Evolutionary conservation across 1,140 invertebrate genomes (phyloP).

Genomic region (Cardiocondyla obscurior): DNA sequence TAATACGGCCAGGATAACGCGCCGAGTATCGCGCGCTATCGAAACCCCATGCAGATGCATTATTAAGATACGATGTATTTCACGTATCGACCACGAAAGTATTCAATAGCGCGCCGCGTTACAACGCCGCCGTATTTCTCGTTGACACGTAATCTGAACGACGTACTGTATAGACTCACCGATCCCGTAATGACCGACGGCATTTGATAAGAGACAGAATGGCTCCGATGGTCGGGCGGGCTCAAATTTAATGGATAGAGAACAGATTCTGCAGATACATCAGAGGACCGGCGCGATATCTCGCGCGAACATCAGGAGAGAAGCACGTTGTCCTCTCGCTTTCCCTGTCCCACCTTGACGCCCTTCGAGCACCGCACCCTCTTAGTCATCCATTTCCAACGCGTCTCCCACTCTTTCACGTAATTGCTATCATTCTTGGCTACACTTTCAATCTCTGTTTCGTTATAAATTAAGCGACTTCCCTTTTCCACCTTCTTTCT

Average conservation of each 20-base stretch:
- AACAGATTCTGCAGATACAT: conserved; percentile 81
- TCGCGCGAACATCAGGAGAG: conserved; percentile 74
- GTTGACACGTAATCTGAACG: conserved; percentile 62
- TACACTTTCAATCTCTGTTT: conserved; percentile 58
- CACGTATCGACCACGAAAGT: conserved; percentile 44
- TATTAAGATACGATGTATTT: conserved; percentile 40
- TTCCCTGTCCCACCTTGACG: conserved; percentile 41
- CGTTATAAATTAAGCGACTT: conserved; percentile 19
- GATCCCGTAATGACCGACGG: conserved; percentile 59
- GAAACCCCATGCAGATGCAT: conserved; percentile 31
- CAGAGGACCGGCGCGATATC: conserved; percentile 77
- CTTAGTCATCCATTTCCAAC: conserved; percentile 32
- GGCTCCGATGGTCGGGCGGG: conserved; percentile 64
- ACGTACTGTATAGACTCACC: conserved; percentile 7
- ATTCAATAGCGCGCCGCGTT: conserved; percentile 36
- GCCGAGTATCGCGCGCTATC: background rate
- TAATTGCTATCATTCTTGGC: conserved; percentile 49
- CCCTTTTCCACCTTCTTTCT: conserved; percentile 10
- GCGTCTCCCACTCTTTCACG: conserved; percentile 57
- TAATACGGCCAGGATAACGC: background rate
- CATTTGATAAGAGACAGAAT: conserved; percentile 66
- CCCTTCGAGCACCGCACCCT: conserved; percentile 10
- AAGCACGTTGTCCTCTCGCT: conserved; percentile 76
- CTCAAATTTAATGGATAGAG: conserved; percentile 80
- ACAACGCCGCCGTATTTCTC: conserved; percentile 56